phyloP scores from a whole-genome alignment of 2,888 invertebrate genomes.

The Drosophila falleni region DNA sequence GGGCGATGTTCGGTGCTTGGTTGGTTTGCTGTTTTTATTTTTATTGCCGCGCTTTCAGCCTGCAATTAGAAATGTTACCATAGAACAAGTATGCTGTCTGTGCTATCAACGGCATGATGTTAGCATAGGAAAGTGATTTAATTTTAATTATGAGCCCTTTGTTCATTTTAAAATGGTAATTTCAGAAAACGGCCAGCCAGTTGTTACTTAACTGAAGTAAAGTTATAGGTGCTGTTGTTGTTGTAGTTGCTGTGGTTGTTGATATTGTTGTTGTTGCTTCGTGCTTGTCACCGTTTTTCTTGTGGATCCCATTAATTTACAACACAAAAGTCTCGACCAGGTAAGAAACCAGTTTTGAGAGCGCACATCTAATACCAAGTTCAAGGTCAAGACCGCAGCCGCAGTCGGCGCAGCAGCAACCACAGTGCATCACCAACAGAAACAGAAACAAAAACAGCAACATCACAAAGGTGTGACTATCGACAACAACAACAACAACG shows the following conservation, averaged over 20 bases:
- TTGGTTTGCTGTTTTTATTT: slow-evolving; percentile 29
- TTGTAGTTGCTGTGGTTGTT: neutral
- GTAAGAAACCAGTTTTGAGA: slow-evolving; percentile 62
- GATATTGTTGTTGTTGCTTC: slow-evolving; percentile 9
- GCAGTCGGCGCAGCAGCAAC: slow-evolving; percentile 27
- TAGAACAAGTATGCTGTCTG: slow-evolving; percentile 46
- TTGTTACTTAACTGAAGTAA: slow-evolving; percentile 14
- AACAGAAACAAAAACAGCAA: too few species aligned
- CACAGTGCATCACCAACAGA: slow-evolving; percentile 50
- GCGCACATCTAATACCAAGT: slow-evolving; percentile 80
- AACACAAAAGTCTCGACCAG: slow-evolving; percentile 58
- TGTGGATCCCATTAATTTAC: slow-evolving; percentile 63
- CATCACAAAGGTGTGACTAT: slow-evolving; percentile 71
- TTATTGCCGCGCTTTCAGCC: slow-evolving; percentile 31
- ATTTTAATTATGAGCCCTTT: slow-evolving; percentile 51
- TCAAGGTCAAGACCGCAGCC: slow-evolving; percentile 71
- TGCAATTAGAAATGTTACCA: slow-evolving; percentile 58
- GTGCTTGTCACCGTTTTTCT: slow-evolving; percentile 48
- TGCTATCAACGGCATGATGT: slow-evolving; percentile 29
- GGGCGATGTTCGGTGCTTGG: slow-evolving; percentile 15
- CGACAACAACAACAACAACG: slow-evolving; percentile 14
- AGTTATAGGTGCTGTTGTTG: slow-evolving; percentile 11
- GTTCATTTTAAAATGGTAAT: slow-evolving; percentile 63
- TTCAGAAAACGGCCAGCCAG: slow-evolving; percentile 22
- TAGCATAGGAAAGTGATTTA: slow-evolving; percentile 59